phyloP scores from a whole-genome alignment of 2,888 invertebrate species.

The Caenorhabditis sulstoni region DNA sequence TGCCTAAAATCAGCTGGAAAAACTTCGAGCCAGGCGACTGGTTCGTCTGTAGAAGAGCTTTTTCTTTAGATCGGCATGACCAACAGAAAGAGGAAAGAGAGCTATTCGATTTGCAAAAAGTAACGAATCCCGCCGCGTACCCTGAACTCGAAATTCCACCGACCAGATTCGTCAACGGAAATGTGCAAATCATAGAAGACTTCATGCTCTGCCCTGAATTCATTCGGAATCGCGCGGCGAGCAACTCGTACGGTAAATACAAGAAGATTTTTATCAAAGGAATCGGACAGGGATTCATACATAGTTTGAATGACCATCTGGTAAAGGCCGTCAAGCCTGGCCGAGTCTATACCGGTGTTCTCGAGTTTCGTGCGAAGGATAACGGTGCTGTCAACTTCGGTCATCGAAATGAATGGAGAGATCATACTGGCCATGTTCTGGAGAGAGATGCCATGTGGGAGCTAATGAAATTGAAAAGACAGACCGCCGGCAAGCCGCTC shows the following conservation, averaged over 20 bases:
- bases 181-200: background rate
- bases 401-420: background rate
- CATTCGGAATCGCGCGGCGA: conserved; percentile 11
- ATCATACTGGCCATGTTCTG: conserved; percentile 22
- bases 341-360: conserved; percentile 5
- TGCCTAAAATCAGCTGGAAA: conserved; percentile 33
- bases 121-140: background rate
- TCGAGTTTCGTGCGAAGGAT: conserved; percentile 36
- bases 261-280: conserved; percentile 13
- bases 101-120: conserved; percentile 15
- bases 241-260: conserved; percentile 19
- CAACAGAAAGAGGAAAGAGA: conserved; percentile 17
- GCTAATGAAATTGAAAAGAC: background rate
- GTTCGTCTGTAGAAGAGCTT: background rate
- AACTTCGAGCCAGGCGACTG: conserved; percentile 21
- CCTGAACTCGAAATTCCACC: background rate
- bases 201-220: conserved; percentile 32
- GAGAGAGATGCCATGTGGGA: conserved; percentile 43
- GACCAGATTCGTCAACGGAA: conserved; percentile 13
- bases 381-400: conserved; percentile 37
- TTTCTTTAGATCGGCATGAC: conserved; percentile 1
- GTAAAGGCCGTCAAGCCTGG: background rate
- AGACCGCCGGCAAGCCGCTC: background rate
- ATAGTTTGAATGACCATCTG: background rate
- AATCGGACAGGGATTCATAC: conserved; percentile 28